Percentiles rank a stretch among this genome's conserved stretches.
Evolutionary conservation across 2,113 vertebrate genomes (phyloP).

Genomic region (Heterocephalus glaber): DNA sequence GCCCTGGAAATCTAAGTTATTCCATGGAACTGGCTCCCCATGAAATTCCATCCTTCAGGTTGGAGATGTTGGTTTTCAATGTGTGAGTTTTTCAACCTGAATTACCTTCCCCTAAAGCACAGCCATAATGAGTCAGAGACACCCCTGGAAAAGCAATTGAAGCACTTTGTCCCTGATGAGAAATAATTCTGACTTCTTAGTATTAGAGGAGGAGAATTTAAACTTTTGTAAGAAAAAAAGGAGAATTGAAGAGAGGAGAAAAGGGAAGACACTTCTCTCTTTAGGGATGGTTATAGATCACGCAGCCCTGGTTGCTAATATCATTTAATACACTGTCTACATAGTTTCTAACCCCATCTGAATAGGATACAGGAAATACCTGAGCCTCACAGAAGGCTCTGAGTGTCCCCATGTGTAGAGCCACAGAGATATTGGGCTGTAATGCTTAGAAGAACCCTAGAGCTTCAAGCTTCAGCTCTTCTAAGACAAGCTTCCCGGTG

Average conservation of each 20-base stretch:
- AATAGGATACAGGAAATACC: constrained; percentile 59
- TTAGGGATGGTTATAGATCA: background rate
- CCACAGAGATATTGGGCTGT: background rate
- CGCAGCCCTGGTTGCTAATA: constrained; percentile 9
- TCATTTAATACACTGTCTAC: constrained; percentile 21
- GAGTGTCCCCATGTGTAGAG: background rate
- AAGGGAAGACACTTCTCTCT: background rate
- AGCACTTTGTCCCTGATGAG: background rate
- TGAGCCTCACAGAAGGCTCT: background rate
- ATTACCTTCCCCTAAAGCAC: constrained; percentile 22
- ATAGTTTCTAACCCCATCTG: constrained; percentile 18
- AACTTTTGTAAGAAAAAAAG: background rate
- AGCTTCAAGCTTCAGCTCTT: background rate
- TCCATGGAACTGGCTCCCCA: background rate
- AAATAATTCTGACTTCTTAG: constrained; percentile 56
- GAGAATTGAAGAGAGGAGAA: background rate
- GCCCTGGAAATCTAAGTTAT: constrained; percentile 12
- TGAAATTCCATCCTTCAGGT: background rate
- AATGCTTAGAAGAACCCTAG: background rate
- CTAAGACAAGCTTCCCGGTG: background rate
- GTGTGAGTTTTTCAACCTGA: background rate
- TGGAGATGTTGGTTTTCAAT: background rate
- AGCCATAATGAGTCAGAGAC: constrained; percentile 57
- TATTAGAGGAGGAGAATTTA: background rate
- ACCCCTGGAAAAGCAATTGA: constrained; percentile 46